Percentiles rank a stretch among this genome's conserved stretches.
phyloP scores from a whole-genome alignment of 2,888 invertebrate species.

The Yponomeuta evonymella region DNA sequence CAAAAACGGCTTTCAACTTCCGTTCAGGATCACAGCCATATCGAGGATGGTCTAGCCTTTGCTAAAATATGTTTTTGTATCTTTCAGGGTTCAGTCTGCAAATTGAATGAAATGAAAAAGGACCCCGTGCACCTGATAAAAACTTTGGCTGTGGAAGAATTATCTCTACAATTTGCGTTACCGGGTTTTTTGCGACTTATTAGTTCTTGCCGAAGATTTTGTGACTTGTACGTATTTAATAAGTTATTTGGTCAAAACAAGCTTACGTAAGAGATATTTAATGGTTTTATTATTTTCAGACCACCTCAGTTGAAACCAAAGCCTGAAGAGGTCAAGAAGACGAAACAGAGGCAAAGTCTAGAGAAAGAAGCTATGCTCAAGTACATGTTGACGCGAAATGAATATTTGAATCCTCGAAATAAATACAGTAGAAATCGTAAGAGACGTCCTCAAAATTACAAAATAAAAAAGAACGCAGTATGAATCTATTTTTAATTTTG shows the following conservation, averaged over 20 bases:
- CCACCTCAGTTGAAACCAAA: background rate
- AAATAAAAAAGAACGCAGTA: constrained; percentile 34
- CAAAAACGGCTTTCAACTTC: background rate
- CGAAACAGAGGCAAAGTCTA: background rate
- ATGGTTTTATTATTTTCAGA: background rate
- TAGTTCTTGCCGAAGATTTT: constrained; percentile 37
- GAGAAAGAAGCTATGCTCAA: background rate
- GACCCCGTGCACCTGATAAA: constrained; percentile 49
- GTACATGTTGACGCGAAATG: background rate
- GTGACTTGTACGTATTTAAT: constrained; percentile 32
- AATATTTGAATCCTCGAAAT: background rate
- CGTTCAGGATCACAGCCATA: background rate
- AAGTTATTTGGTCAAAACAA: too few relatives aligned
- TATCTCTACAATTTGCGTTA: constrained; percentile 47
- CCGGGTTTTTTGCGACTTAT: constrained; percentile 48
- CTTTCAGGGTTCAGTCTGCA: constrained; percentile 44
- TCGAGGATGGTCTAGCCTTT: background rate
- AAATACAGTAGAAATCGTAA: background rate
- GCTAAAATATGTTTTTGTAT: background rate
- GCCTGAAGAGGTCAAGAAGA: background rate
- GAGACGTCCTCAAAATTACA: constrained; percentile 17
- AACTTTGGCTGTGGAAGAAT: constrained; percentile 45
- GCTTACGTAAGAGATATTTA: background rate
- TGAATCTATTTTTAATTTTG: constrained; percentile 22
- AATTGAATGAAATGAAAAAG: constrained; percentile 36